A percentile compares a stretch with the other conserved stretches of the same genome.
These are phyloP conservation scores for Panagrolaimus sp. DNA, from an alignment of 1,140 invertebrate species.

Conservation along the genomic window DNA sequence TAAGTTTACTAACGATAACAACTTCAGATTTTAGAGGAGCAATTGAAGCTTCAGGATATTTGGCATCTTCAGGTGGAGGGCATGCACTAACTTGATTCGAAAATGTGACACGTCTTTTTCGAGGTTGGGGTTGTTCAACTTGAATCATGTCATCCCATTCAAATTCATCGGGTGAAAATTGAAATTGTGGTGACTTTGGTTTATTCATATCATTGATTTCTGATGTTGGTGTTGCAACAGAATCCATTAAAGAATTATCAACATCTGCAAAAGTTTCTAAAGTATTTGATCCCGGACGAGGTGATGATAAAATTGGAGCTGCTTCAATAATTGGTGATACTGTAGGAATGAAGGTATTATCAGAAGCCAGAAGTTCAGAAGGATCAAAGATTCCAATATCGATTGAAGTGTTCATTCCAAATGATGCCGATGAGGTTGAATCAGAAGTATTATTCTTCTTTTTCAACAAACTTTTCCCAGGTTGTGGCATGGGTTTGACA, in stretches of 20 bases:
- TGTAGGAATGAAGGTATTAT: not conserved
- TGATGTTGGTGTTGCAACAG: not conserved
- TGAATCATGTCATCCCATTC: not conserved
- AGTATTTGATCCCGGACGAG: not conserved
- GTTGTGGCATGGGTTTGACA: conserved; percentile 62
- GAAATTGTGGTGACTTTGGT: no score
- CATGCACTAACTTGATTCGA: conserved; percentile 53
- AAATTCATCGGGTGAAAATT: conserved; percentile 23
- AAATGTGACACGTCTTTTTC: conserved; percentile 54
- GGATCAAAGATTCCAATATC: conserved; percentile 50
- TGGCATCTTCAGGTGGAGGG: conserved; percentile 46
- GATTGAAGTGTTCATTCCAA: conserved; percentile 9
- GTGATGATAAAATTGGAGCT: not conserved
- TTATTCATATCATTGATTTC: not conserved
- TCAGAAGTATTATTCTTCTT: conserved; percentile 61
- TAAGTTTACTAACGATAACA: conserved; percentile 37
- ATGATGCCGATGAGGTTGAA: not conserved
- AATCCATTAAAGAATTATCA: conserved; percentile 24
- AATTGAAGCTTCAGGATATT: conserved; percentile 44
- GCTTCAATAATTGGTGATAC: not conserved
- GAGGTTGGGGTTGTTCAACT: not conserved
- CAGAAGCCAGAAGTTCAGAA: conserved; percentile 21
- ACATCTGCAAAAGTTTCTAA: conserved; percentile 49
- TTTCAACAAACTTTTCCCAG: conserved; percentile 64
- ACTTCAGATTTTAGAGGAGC: conserved; percentile 57